Conservation (phyloP, 2,113 vertebrate species). For the Urocitellus parryii region DNA sequence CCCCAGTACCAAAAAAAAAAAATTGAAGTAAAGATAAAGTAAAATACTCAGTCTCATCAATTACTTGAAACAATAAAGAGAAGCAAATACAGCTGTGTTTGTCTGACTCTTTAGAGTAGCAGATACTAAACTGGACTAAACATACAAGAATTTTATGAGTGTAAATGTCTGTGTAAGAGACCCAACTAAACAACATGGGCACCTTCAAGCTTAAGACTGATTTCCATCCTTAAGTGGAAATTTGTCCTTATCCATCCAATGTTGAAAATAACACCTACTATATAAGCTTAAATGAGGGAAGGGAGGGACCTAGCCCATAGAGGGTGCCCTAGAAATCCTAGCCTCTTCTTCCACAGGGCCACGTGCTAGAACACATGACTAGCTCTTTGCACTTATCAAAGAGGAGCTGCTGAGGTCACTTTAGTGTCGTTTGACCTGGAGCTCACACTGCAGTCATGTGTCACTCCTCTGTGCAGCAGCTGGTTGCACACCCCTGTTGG, state of each 20-base stretch:
- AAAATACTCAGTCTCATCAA: no score
- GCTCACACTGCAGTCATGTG: not conserved
- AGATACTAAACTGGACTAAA: no score
- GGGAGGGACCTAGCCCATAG: not conserved
- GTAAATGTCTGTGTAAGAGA: not conserved
- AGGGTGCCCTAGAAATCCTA: not conserved
- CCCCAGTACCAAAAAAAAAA: no score
- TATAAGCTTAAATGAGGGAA: not conserved
- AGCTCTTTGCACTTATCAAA: not conserved
- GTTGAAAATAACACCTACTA: constrained; percentile 11
- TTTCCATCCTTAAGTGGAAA: not conserved
- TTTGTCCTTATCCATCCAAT: not conserved
- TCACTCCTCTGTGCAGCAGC: not conserved
- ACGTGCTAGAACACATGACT: not conserved
- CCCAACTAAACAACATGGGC: not conserved
- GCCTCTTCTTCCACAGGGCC: not conserved
- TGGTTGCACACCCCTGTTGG: not conserved
- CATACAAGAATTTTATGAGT: no score
- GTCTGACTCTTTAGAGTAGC: no score
- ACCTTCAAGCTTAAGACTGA: not conserved
- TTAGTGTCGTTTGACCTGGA: not conserved
- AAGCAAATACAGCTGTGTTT: no score
- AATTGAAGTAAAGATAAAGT: no score
- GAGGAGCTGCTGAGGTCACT: not conserved
- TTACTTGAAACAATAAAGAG: no score